Evolutionary conservation across 2,113 vertebrate genomes (phyloP).

Genomic region (Rhagologus leucostigma): DNA sequence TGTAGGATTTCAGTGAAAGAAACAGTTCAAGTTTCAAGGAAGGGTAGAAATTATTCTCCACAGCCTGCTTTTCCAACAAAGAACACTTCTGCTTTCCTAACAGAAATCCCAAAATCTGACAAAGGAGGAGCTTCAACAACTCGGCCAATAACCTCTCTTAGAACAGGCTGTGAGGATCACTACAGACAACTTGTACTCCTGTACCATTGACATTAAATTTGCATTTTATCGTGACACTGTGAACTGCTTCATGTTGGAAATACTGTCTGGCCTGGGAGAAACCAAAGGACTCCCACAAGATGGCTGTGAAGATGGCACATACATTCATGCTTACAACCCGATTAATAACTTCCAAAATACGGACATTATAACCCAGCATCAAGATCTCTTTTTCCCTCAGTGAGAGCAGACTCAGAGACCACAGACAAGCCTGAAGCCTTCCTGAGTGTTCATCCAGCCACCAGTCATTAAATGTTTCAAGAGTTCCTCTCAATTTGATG

Average conservation of each 20-base stretch:
- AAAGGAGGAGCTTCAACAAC: not conserved
- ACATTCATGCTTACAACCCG: not conserved
- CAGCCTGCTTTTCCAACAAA: not conserved
- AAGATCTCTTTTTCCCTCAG: not conserved
- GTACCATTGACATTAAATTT: not conserved
- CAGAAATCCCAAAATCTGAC: not conserved
- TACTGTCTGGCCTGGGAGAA: not conserved
- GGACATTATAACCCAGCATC: not conserved
- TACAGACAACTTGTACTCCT: too few relatives aligned
- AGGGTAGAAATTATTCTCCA: not conserved
- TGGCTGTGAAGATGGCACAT: not conserved
- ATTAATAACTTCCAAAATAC: not conserved
- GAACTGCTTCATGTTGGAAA: not conserved
- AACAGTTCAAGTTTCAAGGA: not conserved
- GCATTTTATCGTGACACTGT: not conserved
- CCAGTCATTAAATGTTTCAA: not conserved
- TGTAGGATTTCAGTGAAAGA: accelerated
- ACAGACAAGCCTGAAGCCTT: not conserved
- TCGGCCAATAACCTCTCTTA: not conserved
- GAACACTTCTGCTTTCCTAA: not conserved
- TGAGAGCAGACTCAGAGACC: not conserved
- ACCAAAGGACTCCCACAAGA: not conserved
- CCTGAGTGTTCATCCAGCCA: not conserved
- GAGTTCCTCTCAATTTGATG: not conserved
- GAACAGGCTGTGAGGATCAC: not conserved